Evolutionary conservation across 2,113 vertebrate species (phyloP), one percentile per base, ranked within the genome.

Genomic region (Alexandromys fortis): DNA sequence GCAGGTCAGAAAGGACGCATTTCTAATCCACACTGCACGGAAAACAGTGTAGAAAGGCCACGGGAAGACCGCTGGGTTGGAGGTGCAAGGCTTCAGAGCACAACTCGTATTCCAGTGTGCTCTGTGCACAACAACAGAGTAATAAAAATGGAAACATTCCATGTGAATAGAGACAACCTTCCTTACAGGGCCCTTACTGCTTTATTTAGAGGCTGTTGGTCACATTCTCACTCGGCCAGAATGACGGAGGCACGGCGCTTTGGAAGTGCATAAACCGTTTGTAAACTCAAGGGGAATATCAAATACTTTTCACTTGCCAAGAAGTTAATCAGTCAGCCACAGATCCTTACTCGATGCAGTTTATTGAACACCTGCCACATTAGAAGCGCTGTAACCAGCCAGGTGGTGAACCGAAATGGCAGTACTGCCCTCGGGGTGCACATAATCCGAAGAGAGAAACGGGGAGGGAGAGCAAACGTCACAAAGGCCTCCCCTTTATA

Each of bases 321-420:
- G 95, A 96, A 97, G 94, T 95, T 95, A 97, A 97, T 94, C 96
- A 97, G 87, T 97, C 92, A 94, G 79, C 90, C 94, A 96, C 88
- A 95, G 96, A 86, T 93, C 90, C 92, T 94, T 85, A 93, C 70
- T 73, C 87, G 81, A 90, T 45, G 77, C 12, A 16, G 68, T 96
- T 96, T 96, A 97, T 93, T 91, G 95, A 97, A 93, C 96, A 96
- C 96, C 96, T 97, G 97, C 95, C 90, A 88, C 96, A 93, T 89
- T 95, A 96, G 95, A 96, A 90, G 82, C 47, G 38, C 70, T 28
- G 8, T 95, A 95, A 96, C 68, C 72, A 83, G 91, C 83, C 97
- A 97, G 91, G 91, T 97, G 96, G 89, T 87, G 78, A 90, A 73
- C 72, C 49, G 79, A 85, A 96, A 95, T 94, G 91, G 92, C 65